A percentile compares a stretch with the other conserved stretches of the same genome.
These are phyloP conservation scores for Virgularia gustaviana DNA, from an alignment of 92 coral and sea anemone genomes.

Conservation along the genomic window DNA sequence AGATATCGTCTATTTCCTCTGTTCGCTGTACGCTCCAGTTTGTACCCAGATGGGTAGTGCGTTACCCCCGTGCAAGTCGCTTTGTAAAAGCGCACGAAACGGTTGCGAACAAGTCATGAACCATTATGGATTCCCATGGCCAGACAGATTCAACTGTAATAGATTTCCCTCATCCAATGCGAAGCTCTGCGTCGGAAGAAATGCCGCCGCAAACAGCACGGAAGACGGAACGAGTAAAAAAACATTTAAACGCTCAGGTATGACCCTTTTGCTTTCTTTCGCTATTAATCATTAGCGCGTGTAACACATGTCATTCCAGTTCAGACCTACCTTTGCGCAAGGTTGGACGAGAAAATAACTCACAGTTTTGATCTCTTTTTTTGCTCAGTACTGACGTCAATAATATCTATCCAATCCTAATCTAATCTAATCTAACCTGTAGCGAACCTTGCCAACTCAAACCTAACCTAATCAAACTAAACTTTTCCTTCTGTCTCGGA, in stretches of 20 bases:
- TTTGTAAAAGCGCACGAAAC: slow-evolving; percentile 72
- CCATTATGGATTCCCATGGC: slow-evolving; percentile 82
- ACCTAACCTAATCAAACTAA: too few species aligned
- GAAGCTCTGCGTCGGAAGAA: slow-evolving; percentile 15
- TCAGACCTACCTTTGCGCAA: too few species aligned
- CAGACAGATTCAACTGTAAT: slow-evolving; percentile 68
- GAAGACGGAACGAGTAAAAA: not conserved
- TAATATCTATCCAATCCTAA: too few species aligned
- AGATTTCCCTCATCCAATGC: slow-evolving; percentile 54
- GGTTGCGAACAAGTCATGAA: slow-evolving; percentile 84
- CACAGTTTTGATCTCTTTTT: too few species aligned
- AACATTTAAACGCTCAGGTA: not conserved
- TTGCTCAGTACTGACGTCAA: too few species aligned
- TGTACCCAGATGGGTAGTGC: slow-evolving; percentile 75
- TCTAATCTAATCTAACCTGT: too few species aligned
- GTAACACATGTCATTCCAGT: too few species aligned
- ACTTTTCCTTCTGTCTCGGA: too few species aligned
- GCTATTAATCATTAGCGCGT: too few species aligned
- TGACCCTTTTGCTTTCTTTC: too few species aligned
- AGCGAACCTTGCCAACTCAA: too few species aligned
- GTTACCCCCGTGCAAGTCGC: slow-evolving; percentile 77
- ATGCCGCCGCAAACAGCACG: not conserved
- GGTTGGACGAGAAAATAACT: too few species aligned
- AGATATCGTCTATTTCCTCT: slow-evolving; percentile 86
- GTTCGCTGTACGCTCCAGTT: slow-evolving; percentile 86